phyloP scores from a whole-genome alignment of 2,797 vertebrate species.

The Threskiornis aethiopicus region DNA sequence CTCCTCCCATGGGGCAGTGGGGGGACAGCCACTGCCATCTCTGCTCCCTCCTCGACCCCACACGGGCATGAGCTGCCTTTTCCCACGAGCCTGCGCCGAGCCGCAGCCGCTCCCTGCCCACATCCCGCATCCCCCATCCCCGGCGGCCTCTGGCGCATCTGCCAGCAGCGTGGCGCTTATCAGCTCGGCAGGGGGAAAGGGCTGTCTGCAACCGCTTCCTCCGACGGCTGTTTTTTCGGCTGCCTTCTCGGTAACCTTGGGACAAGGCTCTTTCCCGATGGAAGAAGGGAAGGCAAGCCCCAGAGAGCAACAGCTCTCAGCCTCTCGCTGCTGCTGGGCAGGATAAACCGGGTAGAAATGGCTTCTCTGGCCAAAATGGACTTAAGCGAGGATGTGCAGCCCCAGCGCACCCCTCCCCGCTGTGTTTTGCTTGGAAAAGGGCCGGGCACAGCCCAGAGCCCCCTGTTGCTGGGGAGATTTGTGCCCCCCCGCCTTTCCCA shows the following conservation, averaged over 20 bases:
- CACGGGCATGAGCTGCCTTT: not conserved
- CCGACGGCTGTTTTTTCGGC: not conserved
- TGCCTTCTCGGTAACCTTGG: not conserved
- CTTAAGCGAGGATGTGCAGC: not conserved
- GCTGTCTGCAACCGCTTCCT: not conserved
- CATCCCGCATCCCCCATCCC: not conserved
- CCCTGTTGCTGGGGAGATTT: constrained; percentile 53
- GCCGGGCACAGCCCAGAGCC: not conserved
- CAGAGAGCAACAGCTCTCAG: not conserved
- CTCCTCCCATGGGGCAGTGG: fast-evolving
- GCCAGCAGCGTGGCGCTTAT: not conserved
- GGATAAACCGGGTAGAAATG: not conserved
- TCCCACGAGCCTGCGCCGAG: not conserved
- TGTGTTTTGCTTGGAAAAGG: constrained; percentile 3
- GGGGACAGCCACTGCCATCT: not conserved
- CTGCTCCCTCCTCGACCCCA: not conserved
- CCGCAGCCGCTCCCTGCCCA: not conserved
- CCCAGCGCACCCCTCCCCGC: not conserved
- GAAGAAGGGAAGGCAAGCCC: not conserved
- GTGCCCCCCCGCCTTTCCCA: not conserved
- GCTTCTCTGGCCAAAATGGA: not conserved
- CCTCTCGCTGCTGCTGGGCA: not conserved
- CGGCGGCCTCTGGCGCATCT: not conserved
- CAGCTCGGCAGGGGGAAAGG: not conserved
- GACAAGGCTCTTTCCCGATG: not conserved